Evolutionary conservation across 2,113 vertebrate species (phyloP), one percentile per base, ranked within the genome.

Genomic region (Physeter macrocephalus): DNA sequence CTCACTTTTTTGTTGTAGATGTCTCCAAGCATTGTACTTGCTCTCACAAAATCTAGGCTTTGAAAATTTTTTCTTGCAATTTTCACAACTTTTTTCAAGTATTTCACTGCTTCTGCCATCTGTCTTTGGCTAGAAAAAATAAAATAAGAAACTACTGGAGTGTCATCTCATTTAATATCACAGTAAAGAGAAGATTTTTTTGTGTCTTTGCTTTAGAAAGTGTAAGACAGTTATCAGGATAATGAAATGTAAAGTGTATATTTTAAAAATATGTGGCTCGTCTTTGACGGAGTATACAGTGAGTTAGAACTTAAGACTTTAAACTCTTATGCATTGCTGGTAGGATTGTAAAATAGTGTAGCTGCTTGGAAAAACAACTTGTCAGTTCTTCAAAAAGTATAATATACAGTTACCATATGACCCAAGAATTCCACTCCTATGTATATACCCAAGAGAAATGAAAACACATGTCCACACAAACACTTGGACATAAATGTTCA

Each of bases 1-100:
- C 99, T 98, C 96, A 99, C 99, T 84, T 71, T 98, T 97, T 97
- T 90, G 78, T 99, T 99, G 94, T 98, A 98, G 97, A 98, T 98
- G 85, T 98, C 98, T 20, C 99, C 99, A 67, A 99, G 98, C 64
- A 98, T 98, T 0, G 98, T 69, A 83, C 98, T 98, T 8, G 98
- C 98, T 97, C 98, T 98, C 92, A 99, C 97, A 34, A 99, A 39
- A 78, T 98, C 98, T 31, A 97, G 97, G 61, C 31, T 98, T 52
- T 98, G 98, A 27, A 97, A 92, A 88, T 97, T 66, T 0, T 95
- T 98, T 93, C 98, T 98, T 78, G 99, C 98, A 97, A 98, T 83
- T 46, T 96, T 96, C 95, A 98, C 90, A 95, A 98, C 98, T 77
- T 98, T 98, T 98, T 96, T 96, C 97, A 99, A 96, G 86, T 95